These are phyloP conservation scores for Nemotelus pantherinus DNA, from an alignment of 2,888 invertebrate species.

Conservation along the genomic window DNA sequence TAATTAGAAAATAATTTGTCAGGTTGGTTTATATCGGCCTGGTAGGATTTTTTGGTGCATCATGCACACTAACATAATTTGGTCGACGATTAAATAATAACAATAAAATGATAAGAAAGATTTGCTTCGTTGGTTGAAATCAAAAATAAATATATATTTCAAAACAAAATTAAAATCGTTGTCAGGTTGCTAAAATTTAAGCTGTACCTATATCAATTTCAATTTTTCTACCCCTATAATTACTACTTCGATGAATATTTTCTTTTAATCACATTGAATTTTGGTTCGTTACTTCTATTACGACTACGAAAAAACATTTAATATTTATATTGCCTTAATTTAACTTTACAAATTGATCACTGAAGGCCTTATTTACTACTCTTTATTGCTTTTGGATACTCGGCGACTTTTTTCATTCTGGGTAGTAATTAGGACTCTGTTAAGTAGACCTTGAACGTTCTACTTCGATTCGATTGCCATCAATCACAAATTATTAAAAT, in stretches of 20 bases:
- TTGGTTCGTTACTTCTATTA: neutral
- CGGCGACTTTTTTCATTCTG: conserved; percentile 37
- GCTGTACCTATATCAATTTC: too few species aligned
- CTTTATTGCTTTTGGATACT: conserved; percentile 59
- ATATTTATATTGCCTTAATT: conserved; percentile 18
- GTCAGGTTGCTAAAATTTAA: too few species aligned
- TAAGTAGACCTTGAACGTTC: conserved; percentile 21
- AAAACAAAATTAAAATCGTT: too few species aligned
- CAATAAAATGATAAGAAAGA: too few species aligned
- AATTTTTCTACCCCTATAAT: too few species aligned
- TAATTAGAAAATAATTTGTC: too few species aligned
- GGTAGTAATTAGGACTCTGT: conserved; percentile 39
- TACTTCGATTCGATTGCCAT: conserved; percentile 6
- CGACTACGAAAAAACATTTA: conserved; percentile 12
- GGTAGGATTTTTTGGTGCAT: too few species aligned
- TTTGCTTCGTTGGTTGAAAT: too few species aligned
- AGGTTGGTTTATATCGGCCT: too few species aligned
- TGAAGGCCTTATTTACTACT: conserved; percentile 56
- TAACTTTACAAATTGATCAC: conserved; percentile 51
- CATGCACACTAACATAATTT: too few species aligned
- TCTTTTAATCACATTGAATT: conserved; percentile 29
- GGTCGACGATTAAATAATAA: too few species aligned
- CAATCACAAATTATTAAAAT: neutral
- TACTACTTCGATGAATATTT: neutral
- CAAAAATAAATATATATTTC: too few species aligned